phyloP scores from a whole-genome alignment of 2,113 vertebrate genomes.

The Lipophrys pholis region DNA sequence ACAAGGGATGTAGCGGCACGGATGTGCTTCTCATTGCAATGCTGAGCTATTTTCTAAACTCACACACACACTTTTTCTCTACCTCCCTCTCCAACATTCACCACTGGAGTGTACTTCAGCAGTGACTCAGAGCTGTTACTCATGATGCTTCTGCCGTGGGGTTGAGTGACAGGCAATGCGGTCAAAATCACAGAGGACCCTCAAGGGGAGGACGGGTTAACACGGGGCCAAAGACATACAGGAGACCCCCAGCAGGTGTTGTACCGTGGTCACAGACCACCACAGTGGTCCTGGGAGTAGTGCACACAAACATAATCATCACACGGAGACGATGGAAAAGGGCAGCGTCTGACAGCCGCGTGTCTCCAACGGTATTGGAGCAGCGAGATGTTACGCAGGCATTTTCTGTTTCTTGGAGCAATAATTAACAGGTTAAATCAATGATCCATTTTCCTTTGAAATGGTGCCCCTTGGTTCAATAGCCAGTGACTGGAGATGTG shows the following conservation, averaged over 20 bases:
- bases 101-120: conserved; percentile 56
- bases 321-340: conserved; percentile 3
- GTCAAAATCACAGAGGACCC: conserved; percentile 34
- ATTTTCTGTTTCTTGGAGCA: conserved; percentile 36
- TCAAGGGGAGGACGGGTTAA: conserved; percentile 38
- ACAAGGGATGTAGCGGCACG: conserved; percentile 26
- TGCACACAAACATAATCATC: neutral
- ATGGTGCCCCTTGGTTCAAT: conserved; percentile 25
- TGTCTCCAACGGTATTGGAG: neutral
- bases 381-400: neutral
- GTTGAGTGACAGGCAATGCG: conserved; percentile 41
- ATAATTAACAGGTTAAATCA: conserved; percentile 54
- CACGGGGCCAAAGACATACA: conserved; percentile 30
- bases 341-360: neutral
- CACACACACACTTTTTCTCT: neutral
- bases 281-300: neutral
- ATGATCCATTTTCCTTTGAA: conserved; percentile 51
- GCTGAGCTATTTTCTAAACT: conserved; percentile 33
- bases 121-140: conserved; percentile 39
- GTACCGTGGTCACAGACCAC: conserved; percentile 20
- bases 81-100: conserved; percentile 15
- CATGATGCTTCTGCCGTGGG: conserved; percentile 44
- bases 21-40: conserved; percentile 66
- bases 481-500: conserved; percentile 18
- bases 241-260: conserved; percentile 29